Base-by-base conservation (phyloP, 2,888 invertebrate genomes). In the Lypha dubia region DNA sequence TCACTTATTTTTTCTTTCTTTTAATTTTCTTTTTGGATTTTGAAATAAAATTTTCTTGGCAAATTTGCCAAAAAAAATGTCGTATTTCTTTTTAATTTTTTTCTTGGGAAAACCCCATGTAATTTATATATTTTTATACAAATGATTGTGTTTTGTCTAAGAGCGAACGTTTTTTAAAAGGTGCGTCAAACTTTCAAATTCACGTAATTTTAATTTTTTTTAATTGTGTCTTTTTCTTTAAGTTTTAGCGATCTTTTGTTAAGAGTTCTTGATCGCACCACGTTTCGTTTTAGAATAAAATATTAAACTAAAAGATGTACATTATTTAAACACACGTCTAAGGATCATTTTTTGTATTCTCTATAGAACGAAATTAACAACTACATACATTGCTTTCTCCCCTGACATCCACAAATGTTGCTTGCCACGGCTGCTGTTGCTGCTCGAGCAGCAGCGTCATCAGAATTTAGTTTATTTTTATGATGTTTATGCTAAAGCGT, bases 101-200 rank as follows among this genome's bases (percentile, higher is more conserved):
- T 86, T 82, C 87, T 89, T 89, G 91, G 91, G 91, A 91, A 91
- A 91, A 91, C 91, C 91, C 91, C 90, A 88, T 88, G 86, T 87
- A 79, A 87, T 17, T 4, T 53, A 24, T 6, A 53, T 44, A 17
- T 49, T 17, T 35, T 49, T 17, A 9, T 49, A 58, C 35, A 80
- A 51, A 41, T 49, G 1, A 65, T 22, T 60, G 1, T 68, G 22
- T 68, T 44, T 46, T 62, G 35, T 53, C 46, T 62, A 73, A 49
- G 51, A 70, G 41, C 67, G 41, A 49, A 65, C 62, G 38, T 38
- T 38, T 35, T n/a, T 58, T 46, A 85, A 60, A 63, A 24, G 70
- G 46, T 80, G 83, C 24, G 46, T 51, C 60, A 60, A 74, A 28
- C 49, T 46, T 68, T n/a, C 11, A 63, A 74, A 82, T 60, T 38